Evolutionary conservation across 30 jellyfish, hydroid and myxozoan genomes (phyloP), one percentile per base, ranked within the genome.

Genomic region (Aurelia aurita): DNA sequence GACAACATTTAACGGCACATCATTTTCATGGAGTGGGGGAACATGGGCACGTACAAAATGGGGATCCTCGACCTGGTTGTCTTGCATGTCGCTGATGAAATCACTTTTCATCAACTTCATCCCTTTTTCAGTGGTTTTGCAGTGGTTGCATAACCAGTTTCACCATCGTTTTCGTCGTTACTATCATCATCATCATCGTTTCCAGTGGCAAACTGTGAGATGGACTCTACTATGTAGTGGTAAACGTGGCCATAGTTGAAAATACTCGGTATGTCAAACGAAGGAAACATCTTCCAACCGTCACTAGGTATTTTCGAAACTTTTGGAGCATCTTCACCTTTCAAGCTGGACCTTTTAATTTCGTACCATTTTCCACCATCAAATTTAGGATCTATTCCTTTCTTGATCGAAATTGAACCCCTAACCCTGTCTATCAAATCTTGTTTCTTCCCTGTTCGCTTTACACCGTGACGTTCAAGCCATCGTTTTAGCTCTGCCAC

Each of bases 141-240:
- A 47, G 59, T 47, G 59, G 59, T 47, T 47, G 59, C 59, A 47
- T 47, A 47, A 47, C 59, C 59, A 47, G 59, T 59, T 59, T 59
- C 71, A 23, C 7, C 14, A 25, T 59, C 31, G 26, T 23, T 20
- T 13, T 20, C 26, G 11, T 59, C 71, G 71, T 59, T 25, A 23
- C 20, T 59, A 23, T 23, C 20, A 23, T 59, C 71, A 8, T 20
- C 26, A 23, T 59, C 26, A 25, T 59, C 31, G 71, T 59, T 59
- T 9, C 71, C 71, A 19, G 31, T 59, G 71, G 71, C 71, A 59
- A 59, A 59, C 71, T 59, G 25, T 59, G 71, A 59, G 71, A 59
- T 59, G 71, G 71, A 59, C 71, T 13, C 71, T 13, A 23, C 71
- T 20, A 59, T 20, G 71, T 59, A 59, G 71, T 32, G 5, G 44